phyloP scores from a whole-genome alignment of 2,797 vertebrate species.

The Scolopax rusticola region DNA sequence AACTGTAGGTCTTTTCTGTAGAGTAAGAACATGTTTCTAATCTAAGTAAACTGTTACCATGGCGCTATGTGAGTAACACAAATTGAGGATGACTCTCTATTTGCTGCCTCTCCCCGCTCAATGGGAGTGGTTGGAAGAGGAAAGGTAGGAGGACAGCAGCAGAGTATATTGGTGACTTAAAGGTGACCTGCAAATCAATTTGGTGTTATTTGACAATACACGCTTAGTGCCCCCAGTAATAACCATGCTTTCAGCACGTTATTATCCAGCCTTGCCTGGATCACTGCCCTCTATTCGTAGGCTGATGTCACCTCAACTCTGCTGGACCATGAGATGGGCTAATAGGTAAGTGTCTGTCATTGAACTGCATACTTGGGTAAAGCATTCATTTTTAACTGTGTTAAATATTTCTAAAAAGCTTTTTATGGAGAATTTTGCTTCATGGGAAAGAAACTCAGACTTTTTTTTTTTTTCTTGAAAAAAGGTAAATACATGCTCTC shows the following conservation, averaged over 20 bases:
- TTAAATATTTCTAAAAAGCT: not conserved
- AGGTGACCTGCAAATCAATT: constrained; percentile 17
- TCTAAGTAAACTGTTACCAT: not conserved
- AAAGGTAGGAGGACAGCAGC: not conserved
- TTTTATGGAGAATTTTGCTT: not conserved
- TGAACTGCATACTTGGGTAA: not conserved
- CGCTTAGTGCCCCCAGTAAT: not conserved
- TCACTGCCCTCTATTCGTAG: not conserved
- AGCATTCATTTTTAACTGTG: not conserved
- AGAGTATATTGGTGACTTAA: not conserved
- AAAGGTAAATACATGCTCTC: not conserved
- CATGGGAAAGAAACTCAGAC: not conserved
- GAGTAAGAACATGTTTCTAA: not conserved
- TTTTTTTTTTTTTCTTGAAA: not conserved
- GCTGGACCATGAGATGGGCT: not conserved
- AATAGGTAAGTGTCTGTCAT: not conserved
- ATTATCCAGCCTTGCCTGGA: not conserved
- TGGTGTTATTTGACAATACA: not conserved
- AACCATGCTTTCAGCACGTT: not conserved
- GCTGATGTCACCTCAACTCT: not conserved
- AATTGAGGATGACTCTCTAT: not conserved
- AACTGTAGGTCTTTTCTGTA: not conserved
- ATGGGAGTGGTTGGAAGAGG: not conserved
- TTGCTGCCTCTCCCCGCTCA: not conserved
- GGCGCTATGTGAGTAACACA: fast-evolving